Conservation (phyloP, 2,797 vertebrate genomes). For the Notamacropus eugenii region DNA sequence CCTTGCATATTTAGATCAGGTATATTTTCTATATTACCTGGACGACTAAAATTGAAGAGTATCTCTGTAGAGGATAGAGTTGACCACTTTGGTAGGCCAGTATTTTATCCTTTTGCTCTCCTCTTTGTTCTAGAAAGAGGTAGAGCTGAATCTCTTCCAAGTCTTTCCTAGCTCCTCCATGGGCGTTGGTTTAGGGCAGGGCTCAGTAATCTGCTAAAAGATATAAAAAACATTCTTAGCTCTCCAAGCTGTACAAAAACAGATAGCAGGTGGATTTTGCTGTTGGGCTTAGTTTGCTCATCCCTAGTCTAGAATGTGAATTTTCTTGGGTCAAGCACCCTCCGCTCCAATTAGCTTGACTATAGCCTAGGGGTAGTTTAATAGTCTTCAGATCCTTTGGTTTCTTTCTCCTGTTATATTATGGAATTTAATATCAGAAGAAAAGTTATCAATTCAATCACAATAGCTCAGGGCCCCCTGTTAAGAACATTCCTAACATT, state of each 20-base stretch:
- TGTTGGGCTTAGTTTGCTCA: background rate
- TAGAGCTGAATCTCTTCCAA: background rate
- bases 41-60: background rate
- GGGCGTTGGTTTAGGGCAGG: background rate
- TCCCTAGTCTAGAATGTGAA: background rate
- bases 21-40: slow-evolving; percentile 45
- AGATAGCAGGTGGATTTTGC: background rate
- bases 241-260: background rate
- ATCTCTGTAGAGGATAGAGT: background rate
- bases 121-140: background rate
- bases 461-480: background rate
- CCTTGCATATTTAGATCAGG: slow-evolving; percentile 8
- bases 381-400: background rate
- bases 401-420: background rate
- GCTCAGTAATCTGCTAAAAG: background rate
- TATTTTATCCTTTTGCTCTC: background rate
- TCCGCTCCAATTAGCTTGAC: background rate
- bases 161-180: background rate
- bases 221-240: background rate
- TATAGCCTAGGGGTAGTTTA: background rate
- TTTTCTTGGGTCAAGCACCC: background rate
- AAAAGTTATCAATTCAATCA: background rate
- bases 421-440: background rate
- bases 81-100: background rate
- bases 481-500: background rate